Percentiles rank a stretch among this genome's conserved stretches.
These are phyloP conservation scores for Gymnogyps californianus DNA, from an alignment of 2,113 vertebrate genomes.

Conservation along the genomic window DNA sequence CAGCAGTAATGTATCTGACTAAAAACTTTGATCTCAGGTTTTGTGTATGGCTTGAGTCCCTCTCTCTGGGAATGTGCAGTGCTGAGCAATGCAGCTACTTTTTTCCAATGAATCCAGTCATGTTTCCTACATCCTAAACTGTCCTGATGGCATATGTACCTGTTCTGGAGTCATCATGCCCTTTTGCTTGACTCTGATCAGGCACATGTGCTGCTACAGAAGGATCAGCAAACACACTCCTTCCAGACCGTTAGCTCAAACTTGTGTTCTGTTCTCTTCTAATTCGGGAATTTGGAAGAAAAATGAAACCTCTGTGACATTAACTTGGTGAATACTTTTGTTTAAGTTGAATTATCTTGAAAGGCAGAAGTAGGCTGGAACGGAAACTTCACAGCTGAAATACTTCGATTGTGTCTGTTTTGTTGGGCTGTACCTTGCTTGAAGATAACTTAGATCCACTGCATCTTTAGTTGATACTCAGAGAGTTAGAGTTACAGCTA, in stretches of 20 bases:
- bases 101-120: background rate
- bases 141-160: background rate
- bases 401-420: background rate
- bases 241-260: background rate
- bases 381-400: background rate
- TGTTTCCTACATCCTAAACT: background rate
- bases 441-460: background rate
- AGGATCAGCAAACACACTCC: background rate
- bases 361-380: background rate
- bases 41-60: background rate
- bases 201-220: background rate
- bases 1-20: background rate
- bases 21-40: background rate
- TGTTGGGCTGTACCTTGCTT: background rate
- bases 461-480: background rate
- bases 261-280: background rate
- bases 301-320: background rate
- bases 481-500: background rate
- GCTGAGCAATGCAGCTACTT: background rate
- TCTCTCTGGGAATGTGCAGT: background rate
- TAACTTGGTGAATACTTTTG: background rate
- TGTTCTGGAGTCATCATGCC: background rate
- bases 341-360: background rate
- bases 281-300: background rate
- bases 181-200: background rate